Conservation (phyloP, 2,888 invertebrate species). For the Tipula helvola region DNA sequence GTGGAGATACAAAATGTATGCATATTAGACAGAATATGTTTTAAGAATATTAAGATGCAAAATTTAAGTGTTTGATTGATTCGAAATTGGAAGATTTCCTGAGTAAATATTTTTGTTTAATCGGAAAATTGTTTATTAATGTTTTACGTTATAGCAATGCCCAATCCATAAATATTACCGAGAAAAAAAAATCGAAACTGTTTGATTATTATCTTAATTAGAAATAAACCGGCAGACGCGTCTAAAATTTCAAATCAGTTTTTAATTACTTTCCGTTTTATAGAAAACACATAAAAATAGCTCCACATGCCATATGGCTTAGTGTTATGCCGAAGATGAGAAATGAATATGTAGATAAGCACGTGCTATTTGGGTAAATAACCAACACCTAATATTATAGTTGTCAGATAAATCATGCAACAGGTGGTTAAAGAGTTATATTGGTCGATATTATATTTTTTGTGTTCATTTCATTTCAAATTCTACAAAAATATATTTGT, state of each 20-base stretch:
- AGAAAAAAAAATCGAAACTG: not conserved
- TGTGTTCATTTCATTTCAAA: too few relatives aligned
- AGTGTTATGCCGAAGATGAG: not conserved
- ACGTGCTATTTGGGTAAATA: not conserved
- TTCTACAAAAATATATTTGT: too few relatives aligned
- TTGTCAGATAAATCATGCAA: not conserved
- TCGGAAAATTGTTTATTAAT: too few relatives aligned
- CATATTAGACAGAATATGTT: not conserved
- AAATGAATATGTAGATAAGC: not conserved
- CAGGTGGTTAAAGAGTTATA: not conserved
- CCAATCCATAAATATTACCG: not conserved
- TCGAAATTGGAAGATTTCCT: not conserved
- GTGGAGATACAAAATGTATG: not conserved
- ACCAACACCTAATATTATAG: too few relatives aligned
- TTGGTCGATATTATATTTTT: too few relatives aligned
- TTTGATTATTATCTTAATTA: not conserved
- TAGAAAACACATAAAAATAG: not conserved
- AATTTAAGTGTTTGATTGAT: not conserved
- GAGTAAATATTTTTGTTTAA: not conserved
- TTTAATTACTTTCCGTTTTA: too few relatives aligned
- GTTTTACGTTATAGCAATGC: not conserved
- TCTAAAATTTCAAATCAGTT: not conserved
- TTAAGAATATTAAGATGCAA: not conserved
- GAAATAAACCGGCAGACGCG: not conserved
- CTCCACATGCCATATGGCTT: not conserved